Conservation (phyloP, 2,888 invertebrate species). For the Macrosoma leucophasiata region DNA sequence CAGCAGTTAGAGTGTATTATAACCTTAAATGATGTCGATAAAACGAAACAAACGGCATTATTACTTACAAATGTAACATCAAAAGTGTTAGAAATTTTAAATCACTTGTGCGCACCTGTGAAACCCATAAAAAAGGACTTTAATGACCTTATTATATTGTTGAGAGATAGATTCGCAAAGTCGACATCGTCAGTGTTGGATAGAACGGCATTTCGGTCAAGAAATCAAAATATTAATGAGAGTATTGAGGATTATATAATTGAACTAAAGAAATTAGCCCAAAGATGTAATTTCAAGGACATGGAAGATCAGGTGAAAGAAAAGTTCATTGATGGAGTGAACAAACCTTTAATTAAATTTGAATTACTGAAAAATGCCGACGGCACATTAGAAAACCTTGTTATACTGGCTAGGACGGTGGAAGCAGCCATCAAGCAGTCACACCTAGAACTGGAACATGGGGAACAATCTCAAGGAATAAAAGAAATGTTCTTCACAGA, state of each 20-base stretch:
- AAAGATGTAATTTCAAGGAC: conserved; percentile 1
- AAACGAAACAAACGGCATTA: too few relatives aligned
- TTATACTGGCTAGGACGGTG: conserved; percentile 3
- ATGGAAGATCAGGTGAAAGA: conserved; percentile 3
- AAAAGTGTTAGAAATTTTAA: too few relatives aligned
- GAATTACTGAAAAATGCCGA: conserved; percentile 4
- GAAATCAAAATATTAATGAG: conserved; percentile 1
- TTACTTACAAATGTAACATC: too few relatives aligned
- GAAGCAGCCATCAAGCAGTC: conserved; percentile 1
- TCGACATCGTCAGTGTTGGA: neutral
- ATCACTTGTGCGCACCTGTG: too few relatives aligned
- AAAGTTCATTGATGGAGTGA: conserved; percentile 1
- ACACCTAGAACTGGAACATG: neutral
- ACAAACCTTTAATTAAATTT: neutral
- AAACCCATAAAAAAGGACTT: too few relatives aligned
- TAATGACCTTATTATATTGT: too few relatives aligned
- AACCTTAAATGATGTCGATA: too few relatives aligned
- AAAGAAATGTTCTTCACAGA: conserved; percentile 1
- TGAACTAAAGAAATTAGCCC: neutral
- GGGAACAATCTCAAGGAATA: neutral
- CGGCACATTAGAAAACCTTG: neutral
- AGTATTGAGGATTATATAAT: neutral
- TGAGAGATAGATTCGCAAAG: neutral
- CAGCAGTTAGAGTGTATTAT: too few relatives aligned
- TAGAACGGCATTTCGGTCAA: conserved; percentile 1